These are phyloP conservation scores for Bucco capensis DNA, from an alignment of 2,113 vertebrate species.

Conservation along the genomic window DNA sequence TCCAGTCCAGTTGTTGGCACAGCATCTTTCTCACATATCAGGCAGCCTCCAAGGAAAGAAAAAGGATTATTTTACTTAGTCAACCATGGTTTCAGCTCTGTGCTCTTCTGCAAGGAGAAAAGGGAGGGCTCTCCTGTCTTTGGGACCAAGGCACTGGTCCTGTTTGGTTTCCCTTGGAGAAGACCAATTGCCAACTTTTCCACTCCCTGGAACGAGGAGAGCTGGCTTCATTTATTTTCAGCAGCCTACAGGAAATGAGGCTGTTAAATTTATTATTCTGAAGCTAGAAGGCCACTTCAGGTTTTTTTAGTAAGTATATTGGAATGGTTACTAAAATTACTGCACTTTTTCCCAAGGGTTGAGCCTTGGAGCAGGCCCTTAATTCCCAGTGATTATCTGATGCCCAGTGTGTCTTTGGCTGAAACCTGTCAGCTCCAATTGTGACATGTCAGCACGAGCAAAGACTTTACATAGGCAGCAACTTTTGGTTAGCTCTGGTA, in stretches of 20 bases:
- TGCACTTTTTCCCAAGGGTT: background rate
- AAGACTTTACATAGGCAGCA: background rate
- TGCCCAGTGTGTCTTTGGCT: background rate
- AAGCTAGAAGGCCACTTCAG: background rate
- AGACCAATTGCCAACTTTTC: background rate
- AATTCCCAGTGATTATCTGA: background rate
- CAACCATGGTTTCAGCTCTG: background rate
- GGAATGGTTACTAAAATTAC: background rate
- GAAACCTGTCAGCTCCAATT: background rate
- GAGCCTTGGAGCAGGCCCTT: background rate
- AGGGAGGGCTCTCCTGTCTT: background rate
- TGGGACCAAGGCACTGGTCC: background rate
- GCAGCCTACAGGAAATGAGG: slow-evolving; percentile 28
- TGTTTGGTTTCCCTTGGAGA: slow-evolving; percentile 11
- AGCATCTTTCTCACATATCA: background rate
- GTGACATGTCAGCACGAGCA: background rate
- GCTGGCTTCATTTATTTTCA: slow-evolving; percentile 31
- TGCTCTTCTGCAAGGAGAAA: background rate
- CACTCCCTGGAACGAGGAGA: background rate
- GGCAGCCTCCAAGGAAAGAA: background rate
- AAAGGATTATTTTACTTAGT: background rate
- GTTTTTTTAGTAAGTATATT: background rate
- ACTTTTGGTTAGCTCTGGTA: background rate
- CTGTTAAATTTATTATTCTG: slow-evolving; percentile 15
- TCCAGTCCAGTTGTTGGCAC: background rate